Conservation (phyloP, 2,113 vertebrate species). For the Mormyrus lacerda region DNA sequence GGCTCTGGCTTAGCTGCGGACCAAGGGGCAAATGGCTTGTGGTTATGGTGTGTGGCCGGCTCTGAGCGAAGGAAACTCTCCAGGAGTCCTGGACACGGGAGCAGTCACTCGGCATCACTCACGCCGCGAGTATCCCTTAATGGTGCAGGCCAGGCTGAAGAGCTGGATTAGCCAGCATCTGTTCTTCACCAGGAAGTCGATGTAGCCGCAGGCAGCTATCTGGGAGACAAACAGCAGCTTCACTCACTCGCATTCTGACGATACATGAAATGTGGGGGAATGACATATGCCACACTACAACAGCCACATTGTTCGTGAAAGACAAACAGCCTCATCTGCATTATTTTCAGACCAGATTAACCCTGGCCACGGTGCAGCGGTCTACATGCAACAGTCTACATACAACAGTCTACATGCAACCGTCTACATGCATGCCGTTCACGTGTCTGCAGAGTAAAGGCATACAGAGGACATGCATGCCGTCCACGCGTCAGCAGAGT, state of each 20-base stretch:
- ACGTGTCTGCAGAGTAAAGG: too few species aligned
- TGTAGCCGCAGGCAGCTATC: constrained; percentile 95
- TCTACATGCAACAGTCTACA: too few species aligned
- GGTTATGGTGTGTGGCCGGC: neutral
- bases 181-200: constrained; percentile 69
- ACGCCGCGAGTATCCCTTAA: constrained; percentile 80
- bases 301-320: neutral
- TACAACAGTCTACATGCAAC: too few species aligned
- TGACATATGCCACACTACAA: neutral
- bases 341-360: neutral
- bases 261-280: neutral
- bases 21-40: constrained; percentile 44
- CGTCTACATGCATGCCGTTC: too few species aligned
- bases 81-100: neutral
- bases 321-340: neutral
- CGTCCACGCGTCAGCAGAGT: neutral
- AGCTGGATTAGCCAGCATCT: constrained; percentile 92
- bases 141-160: constrained; percentile 92
- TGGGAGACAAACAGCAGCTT: constrained; percentile 47
- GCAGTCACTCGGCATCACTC: constrained; percentile 32
- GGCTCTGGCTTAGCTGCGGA: constrained; percentile 36
- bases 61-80: neutral
- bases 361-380: neutral
- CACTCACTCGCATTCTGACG: neutral
- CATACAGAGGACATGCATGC: too few species aligned